These are phyloP conservation scores for Diarsia dahlii DNA, from an alignment of 2,888 invertebrate species.

Conservation along the genomic window DNA sequence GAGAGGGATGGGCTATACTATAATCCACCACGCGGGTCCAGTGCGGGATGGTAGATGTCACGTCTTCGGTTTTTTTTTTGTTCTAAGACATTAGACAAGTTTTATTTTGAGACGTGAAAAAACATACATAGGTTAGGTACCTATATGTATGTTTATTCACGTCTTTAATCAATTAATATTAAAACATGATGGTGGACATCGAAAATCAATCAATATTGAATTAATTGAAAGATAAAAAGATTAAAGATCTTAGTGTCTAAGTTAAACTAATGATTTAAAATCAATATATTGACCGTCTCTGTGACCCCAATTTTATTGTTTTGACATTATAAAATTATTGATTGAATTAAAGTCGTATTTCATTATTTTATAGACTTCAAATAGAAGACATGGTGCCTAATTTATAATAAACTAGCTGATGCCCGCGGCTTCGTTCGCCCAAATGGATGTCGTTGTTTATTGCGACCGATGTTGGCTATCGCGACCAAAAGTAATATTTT, in stretches of 20 bases:
- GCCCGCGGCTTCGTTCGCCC: no score
- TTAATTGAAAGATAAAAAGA: constrained; percentile 16
- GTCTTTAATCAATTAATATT: not conserved
- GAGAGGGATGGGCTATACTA: no score
- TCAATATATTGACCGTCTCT: constrained; percentile 5
- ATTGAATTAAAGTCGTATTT: constrained; percentile 36
- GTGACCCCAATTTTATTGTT: constrained; percentile 45
- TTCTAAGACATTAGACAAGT: no score
- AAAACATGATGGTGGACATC: not conserved
- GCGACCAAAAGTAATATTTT: no score
- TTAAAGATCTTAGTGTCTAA: constrained; percentile 15
- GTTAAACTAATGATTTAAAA: constrained; percentile 34
- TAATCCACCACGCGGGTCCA: no score
- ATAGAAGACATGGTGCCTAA: not conserved
- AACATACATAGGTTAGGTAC: not conserved
- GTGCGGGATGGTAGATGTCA: no score
- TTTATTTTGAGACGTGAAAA: not conserved
- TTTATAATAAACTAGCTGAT: not conserved
- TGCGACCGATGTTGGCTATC: no score
- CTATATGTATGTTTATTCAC: no score
- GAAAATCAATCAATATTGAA: constrained; percentile 1
- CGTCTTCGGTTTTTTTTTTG: no score
- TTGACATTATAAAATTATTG: constrained; percentile 43
- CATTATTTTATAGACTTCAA: constrained; percentile 21
- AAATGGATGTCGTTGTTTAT: no score